Evolutionary conservation across 2,888 invertebrate species (phyloP).

Genomic region (Coremacera marginata): DNA sequence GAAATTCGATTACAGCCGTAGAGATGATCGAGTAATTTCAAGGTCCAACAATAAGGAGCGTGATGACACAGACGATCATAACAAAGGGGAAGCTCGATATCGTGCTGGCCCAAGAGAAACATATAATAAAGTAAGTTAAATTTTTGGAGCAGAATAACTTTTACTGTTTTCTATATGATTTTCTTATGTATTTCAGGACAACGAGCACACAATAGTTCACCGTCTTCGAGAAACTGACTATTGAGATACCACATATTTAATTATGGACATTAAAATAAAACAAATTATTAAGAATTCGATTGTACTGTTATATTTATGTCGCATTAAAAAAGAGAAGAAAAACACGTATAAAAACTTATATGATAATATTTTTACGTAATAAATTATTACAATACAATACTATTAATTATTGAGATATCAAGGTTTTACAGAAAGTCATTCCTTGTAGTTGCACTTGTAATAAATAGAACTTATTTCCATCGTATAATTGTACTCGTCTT

Average conservation of each 20-base stretch:
- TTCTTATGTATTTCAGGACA: slow-evolving; percentile 58
- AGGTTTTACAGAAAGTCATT: slow-evolving; percentile 63
- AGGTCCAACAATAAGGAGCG: slow-evolving; percentile 55
- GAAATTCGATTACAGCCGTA: slow-evolving; percentile 55
- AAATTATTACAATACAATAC: slow-evolving; percentile 62
- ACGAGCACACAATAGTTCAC: slow-evolving; percentile 55
- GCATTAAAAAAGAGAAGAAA: slow-evolving; percentile 34
- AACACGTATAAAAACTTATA: slow-evolving; percentile 42
- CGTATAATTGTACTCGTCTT: slow-evolving; percentile 59
- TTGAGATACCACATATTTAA: slow-evolving; percentile 46
- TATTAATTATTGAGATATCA: slow-evolving; percentile 59
- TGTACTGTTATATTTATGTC: slow-evolving; percentile 50
- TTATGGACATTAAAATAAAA: slow-evolving; percentile 43
- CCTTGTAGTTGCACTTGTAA: slow-evolving; percentile 65
- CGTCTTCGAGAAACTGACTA: slow-evolving; percentile 60
- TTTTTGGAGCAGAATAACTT: neutral
- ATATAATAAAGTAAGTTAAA: slow-evolving; percentile 58
- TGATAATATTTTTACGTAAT: slow-evolving; percentile 63
- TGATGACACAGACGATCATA: slow-evolving; percentile 59
- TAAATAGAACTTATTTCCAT: slow-evolving; percentile 59
- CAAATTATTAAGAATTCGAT: slow-evolving; percentile 49
- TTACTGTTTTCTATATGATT: neutral
- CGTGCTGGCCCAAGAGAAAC: slow-evolving; percentile 58
- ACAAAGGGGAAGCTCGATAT: slow-evolving; percentile 57
- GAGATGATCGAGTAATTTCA: slow-evolving; percentile 54